Percentiles rank a stretch among this genome's conserved stretches.
These are phyloP conservation scores for Sesamia nonagrioides DNA, from an alignment of 1,140 invertebrate species.

Conservation along the genomic window DNA sequence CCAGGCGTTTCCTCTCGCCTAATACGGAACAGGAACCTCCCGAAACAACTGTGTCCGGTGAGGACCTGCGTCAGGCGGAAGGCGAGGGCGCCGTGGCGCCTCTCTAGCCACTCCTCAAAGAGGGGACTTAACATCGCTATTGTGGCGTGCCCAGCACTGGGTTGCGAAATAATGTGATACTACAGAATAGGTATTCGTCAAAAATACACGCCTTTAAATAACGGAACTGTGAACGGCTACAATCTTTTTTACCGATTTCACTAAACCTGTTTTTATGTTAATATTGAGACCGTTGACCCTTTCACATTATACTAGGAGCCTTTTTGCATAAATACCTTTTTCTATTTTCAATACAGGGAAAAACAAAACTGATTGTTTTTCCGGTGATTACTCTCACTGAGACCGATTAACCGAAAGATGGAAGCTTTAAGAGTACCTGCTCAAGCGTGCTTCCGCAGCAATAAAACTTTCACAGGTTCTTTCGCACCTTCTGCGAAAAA, in stretches of 20 bases:
- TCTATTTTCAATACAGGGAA: constrained; percentile 24
- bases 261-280: background rate
- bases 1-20: too few species aligned
- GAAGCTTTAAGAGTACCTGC: constrained; percentile 28
- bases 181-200: background rate
- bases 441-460: constrained; percentile 35
- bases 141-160: too few species aligned
- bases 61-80: too few species aligned
- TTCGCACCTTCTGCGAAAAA: constrained; percentile 3
- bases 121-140: too few species aligned
- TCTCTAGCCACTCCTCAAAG: too few species aligned
- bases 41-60: too few species aligned
- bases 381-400: constrained; percentile 40
- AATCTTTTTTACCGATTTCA: background rate
- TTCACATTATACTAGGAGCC: background rate
- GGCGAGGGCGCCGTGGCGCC: too few species aligned
- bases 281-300: constrained; percentile 6
- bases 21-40: too few species aligned
- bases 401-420: constrained; percentile 42
- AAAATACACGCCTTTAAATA: background rate
- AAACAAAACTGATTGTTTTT: constrained; percentile 30
- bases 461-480: background rate
- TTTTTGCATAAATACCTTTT: constrained; percentile 17
- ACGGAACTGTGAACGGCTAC: too few species aligned
- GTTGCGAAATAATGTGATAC: background rate